These are phyloP conservation scores for Potorous gilbertii DNA, from an alignment of 2,797 vertebrate genomes.

Conservation along the genomic window DNA sequence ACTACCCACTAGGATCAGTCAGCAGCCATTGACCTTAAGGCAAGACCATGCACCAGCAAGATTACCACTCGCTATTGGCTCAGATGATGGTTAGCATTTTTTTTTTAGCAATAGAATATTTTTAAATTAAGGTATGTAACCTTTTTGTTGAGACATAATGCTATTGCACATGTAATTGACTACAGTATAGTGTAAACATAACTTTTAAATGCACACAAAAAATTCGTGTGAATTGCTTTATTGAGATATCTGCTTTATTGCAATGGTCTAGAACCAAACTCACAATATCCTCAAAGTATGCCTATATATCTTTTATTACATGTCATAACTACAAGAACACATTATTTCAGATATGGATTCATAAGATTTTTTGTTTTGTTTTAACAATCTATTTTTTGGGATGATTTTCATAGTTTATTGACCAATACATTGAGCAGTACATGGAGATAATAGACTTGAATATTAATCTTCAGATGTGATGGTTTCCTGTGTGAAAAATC, in stretches of 20 bases:
- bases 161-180: neutral
- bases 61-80: neutral
- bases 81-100: neutral
- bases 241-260: neutral
- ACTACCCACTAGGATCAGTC: neutral
- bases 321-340: neutral
- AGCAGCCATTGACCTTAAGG: neutral
- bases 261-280: neutral
- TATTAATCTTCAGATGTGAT: neutral
- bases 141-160: neutral
- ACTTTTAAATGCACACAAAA: neutral
- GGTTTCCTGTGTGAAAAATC: neutral
- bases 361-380: neutral
- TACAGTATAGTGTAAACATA: neutral
- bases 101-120: neutral
- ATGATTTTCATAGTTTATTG: neutral
- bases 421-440: neutral
- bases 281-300: neutral
- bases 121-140: neutral
- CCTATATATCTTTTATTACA: neutral
- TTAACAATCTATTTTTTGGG: neutral
- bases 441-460: neutral
- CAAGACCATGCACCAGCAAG: neutral
- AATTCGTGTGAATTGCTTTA: neutral
- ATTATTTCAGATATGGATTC: neutral